phyloP scores from a whole-genome alignment of 1,140 invertebrate species.

The Ridgeia piscesae region DNA sequence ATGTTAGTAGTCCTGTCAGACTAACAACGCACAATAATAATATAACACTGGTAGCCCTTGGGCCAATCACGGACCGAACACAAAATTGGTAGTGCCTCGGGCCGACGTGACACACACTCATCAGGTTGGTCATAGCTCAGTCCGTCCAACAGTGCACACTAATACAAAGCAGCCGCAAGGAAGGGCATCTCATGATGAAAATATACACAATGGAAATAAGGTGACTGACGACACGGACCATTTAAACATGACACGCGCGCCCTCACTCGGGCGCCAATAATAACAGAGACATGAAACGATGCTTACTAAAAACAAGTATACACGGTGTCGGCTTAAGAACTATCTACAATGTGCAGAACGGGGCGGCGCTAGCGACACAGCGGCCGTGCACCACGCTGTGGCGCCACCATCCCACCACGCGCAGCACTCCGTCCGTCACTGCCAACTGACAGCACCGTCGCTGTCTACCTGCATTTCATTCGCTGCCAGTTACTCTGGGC shows the following conservation, averaged over 20 bases:
- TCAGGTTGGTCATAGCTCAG: background rate
- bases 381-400: background rate
- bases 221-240: background rate
- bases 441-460: background rate
- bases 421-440: background rate
- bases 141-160: background rate
- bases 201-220: slow-evolving; percentile 6
- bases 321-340: background rate
- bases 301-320: slow-evolving; percentile 1
- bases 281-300: background rate
- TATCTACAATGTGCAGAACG: background rate
- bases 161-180: background rate
- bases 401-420: background rate
- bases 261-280: background rate
- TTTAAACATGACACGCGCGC: background rate
- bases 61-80: background rate
- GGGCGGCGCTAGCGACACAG: background rate
- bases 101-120: background rate
- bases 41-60: background rate
- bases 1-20: background rate
- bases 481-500: background rate
- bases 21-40: background rate
- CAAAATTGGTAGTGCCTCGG: background rate
- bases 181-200: background rate
- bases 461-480: background rate